phyloP scores from a whole-genome alignment of 2,888 invertebrate genomes.

The Agapetus fuscipes region DNA sequence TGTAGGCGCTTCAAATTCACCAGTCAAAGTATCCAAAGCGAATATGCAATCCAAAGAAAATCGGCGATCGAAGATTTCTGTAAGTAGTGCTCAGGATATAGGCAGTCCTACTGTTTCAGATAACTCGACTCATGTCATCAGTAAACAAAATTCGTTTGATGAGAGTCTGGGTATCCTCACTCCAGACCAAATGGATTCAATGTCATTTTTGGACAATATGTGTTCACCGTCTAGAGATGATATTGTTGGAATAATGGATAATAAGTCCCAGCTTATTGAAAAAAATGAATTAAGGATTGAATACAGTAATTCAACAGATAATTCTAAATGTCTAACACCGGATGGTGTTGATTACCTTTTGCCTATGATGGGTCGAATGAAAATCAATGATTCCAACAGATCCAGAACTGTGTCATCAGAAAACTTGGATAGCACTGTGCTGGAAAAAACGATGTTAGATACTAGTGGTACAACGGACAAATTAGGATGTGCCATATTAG shows the following conservation, averaged over 20 bases:
- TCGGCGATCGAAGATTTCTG: background rate
- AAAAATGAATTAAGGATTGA: slow-evolving; percentile 29
- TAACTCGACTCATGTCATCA: slow-evolving; percentile 38
- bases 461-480: too few species aligned
- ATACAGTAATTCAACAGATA: slow-evolving; percentile 47
- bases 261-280: slow-evolving; percentile 21
- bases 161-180: slow-evolving; percentile 81
- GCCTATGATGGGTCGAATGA: background rate
- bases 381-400: background rate
- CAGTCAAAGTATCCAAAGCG: background rate
- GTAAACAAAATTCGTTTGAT: slow-evolving; percentile 74
- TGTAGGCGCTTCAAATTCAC: background rate
- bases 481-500: too few species aligned
- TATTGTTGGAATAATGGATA: too few species aligned
- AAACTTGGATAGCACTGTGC: background rate
- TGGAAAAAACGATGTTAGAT: background rate
- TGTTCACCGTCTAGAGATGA: slow-evolving; percentile 59
- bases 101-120: slow-evolving; percentile 29
- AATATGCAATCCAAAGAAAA: background rate
- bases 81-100: slow-evolving; percentile 6
- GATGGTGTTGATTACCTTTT: slow-evolving; percentile 17
- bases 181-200: slow-evolving; percentile 79
- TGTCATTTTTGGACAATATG: slow-evolving; percentile 51
- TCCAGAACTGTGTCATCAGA: background rate
- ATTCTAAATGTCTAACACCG: slow-evolving; percentile 24